Evolutionary conservation across 2,113 vertebrate genomes (phyloP).

Genomic region (Chaetops frenatus): DNA sequence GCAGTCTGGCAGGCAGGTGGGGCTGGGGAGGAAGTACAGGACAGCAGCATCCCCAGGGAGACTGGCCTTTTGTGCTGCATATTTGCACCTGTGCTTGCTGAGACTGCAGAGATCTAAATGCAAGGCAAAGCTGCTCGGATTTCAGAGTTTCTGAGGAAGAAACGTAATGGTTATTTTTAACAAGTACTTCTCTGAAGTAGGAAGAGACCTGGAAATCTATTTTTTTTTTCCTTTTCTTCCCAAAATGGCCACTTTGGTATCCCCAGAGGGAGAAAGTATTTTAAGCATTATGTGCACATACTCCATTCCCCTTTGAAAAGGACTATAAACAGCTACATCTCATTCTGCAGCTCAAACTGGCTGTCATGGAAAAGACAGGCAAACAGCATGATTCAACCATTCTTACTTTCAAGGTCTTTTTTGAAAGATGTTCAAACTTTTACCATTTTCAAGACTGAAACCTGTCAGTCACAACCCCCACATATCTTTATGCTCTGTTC

Average conservation of each 20-base stretch:
- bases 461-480: slow-evolving; percentile 35
- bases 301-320: not conserved
- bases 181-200: not conserved
- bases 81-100: not conserved
- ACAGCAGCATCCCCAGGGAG: not conserved
- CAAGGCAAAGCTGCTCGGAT: not conserved
- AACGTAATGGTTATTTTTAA: not conserved
- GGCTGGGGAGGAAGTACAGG: not conserved
- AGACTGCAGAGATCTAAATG: not conserved
- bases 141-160: not conserved
- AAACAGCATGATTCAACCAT: not conserved
- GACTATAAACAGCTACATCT: not conserved
- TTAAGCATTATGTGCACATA: not conserved
- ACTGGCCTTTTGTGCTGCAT: not conserved
- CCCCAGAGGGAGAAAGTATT: not conserved
- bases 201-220: not conserved
- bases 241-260: not conserved
- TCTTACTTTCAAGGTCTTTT: not conserved
- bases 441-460: not conserved
- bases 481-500: not conserved
- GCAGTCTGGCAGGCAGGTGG: not conserved
- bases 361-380: not conserved
- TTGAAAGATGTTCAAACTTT: not conserved
- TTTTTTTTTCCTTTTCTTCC: not conserved
- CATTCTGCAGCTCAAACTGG: not conserved